Evolutionary conservation across 2,113 vertebrate species (phyloP), one percentile per base, ranked within the genome.

Genomic region (Desmodus rotundus): DNA sequence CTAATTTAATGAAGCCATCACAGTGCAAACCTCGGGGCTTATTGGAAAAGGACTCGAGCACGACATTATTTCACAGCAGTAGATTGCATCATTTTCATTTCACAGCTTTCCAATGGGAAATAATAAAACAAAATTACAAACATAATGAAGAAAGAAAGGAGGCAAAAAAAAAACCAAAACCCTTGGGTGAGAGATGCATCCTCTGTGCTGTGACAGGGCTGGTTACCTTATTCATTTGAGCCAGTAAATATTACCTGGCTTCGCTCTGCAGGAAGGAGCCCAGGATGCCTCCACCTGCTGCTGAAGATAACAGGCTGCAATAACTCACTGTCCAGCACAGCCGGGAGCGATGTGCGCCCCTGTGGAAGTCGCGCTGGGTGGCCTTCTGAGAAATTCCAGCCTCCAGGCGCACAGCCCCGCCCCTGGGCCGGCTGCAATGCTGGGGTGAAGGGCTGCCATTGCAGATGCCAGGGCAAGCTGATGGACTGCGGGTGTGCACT

Each of bases 1-100:
- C 97, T 97, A 98, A 97, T 96, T 97, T 98, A 97, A 98, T 98
- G 96, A 97, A 93, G 93, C 94, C 97, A 70, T 97, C 96, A 91
- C 90, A 96, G 93, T 96, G 92, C 94, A 97, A 93, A 96, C 95
- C 97, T 98, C 92, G 52, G 97, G 97, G 95, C 93, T 96, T 97
- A 96, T 97, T 98, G 65, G 17, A 93, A 97, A 98, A 97, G 95
- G 93, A 94, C 97, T 97, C 47, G 89, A 98, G 97, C 87, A 97
- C 95, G 89, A 94, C 98, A 97, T 97, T 97, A 97, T 95, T 98
- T 98, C 58, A 3, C 96, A 96, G 97, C 96, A 87, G 97, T 97
- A 93, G 95, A 95, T 95, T 93, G 95, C 96, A 96, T 98, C 97
- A 96, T 98, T 98, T 97, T 94, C 76, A 5, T 97, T 97, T 97